Percentiles rank a stretch among this genome's conserved stretches.
Evolutionary conservation across 1,140 invertebrate species (phyloP).

Genomic region (Macrobrachium rosenbergii): DNA sequence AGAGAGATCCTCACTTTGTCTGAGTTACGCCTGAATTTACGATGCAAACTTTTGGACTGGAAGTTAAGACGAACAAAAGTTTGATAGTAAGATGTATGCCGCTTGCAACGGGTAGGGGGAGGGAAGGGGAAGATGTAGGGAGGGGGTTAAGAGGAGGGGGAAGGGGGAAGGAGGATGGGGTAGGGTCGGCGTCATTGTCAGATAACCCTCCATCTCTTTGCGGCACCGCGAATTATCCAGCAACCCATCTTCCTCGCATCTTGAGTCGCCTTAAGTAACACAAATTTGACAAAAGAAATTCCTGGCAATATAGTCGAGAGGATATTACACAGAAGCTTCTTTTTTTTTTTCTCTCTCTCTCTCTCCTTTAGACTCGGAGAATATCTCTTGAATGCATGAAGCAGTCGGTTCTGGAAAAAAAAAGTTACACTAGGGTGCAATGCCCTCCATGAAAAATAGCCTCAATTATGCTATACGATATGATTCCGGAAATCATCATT

Average conservation of each 20-base stretch:
- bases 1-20: conserved; percentile 33
- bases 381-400: no score
- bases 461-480: no score
- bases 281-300: no score
- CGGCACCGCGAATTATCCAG: not conserved
- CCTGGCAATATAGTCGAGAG: no score
- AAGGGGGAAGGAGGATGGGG: not conserved
- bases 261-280: not conserved
- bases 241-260: not conserved
- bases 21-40: conserved; percentile 55
- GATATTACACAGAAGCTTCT: no score
- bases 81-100: conserved; percentile 52
- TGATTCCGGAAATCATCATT: no score
- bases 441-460: no score
- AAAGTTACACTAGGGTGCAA: no score
- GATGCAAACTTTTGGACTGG: conserved; percentile 56
- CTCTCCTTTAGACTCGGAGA: no score
- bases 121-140: conserved; percentile 2
- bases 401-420: no score
- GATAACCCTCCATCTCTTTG: not conserved
- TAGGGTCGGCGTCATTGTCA: not conserved
- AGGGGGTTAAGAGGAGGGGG: not conserved
- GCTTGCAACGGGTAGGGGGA: conserved; percentile 28
- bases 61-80: conserved; percentile 56
- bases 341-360: no score